Base-by-base conservation (phyloP, 2,113 vertebrate genomes). In the Triplophysa dalaica region DNA sequence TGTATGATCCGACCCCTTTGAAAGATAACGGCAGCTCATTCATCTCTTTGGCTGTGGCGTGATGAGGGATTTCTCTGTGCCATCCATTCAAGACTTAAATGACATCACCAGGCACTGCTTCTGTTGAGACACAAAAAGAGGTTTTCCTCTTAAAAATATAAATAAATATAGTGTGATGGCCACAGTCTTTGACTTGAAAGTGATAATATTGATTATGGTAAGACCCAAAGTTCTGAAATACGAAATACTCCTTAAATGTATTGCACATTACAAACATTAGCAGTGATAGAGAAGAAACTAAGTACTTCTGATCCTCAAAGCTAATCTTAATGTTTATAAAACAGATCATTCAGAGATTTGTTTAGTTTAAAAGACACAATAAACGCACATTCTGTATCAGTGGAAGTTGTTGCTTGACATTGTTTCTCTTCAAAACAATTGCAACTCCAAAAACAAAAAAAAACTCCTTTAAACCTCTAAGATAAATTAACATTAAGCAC, bases 51-150 rank as follows among this genome's bases (percentile, higher is more conserved):
- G 24, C 76, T 43, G 11, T 68, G 75, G 26, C 45, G 56, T 76
- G 74, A 63, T 76, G 61, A 38, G 26, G 45, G 12, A 24, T 66
- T 56, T 52, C 63, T 77, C 24, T 1, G 17, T 65, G 43, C 50
- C 63, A 78, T 21, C 76, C 65, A 67, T 24, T 9, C 19, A 66
- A 78, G 76, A 33, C 76, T 78, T 68, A 58, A 60, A n/a, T 2
- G n/a, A 56, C 21, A 63, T 43, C 29, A 65, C 63, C 29, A 24
- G 50, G 26, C 50, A 56, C 50, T 24, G 33, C 75, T 65, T 26
- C 74, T 61, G 52, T n/a, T 38, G 75, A 58, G 75, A 22, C 17
- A 38, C 50, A n/a, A n/a, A 60, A 68, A 26, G 21, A 73, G 21
- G 17, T 50, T 43, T 66, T 29, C 29, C 45, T 66, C 75, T 5